Conservation (phyloP, 2,888 invertebrate species). For the Polymixis flavicincta region DNA sequence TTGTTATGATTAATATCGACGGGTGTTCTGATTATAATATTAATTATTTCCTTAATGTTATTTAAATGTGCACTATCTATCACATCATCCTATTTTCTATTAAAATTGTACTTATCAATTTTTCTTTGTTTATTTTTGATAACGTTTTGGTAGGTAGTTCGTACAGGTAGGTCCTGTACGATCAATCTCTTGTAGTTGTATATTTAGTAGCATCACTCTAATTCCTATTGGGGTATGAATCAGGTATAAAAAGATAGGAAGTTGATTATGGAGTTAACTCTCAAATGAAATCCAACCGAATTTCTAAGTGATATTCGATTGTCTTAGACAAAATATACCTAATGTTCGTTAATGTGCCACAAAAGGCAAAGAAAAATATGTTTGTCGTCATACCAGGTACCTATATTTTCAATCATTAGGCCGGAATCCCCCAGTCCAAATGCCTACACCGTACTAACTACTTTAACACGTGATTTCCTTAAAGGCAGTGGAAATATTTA, state of each 20-base stretch:
- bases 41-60: conserved; percentile 13
- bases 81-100: not conserved
- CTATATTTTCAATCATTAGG: conserved; percentile 5
- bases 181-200: not conserved
- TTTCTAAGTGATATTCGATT: not conserved
- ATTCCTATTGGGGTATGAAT: not conserved
- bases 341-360: not conserved
- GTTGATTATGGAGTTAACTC: not conserved
- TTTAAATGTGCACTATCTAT: conserved; percentile 6
- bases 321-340: no score
- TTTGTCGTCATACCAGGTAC: not conserved
- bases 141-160: not conserved
- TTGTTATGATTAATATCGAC: conserved; percentile 21
- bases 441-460: not conserved
- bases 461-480: conserved; percentile 11
- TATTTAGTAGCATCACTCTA: not conserved
- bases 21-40: not conserved
- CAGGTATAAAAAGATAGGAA: not conserved
- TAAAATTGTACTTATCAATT: not conserved
- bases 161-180: not conserved
- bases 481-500: not conserved
- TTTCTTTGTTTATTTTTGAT: not conserved
- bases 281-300: not conserved
- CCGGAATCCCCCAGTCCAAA: conserved; percentile 30
- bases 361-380: not conserved